Conservation (phyloP, 2,113 vertebrate species). For the Geococcyx californianus region DNA sequence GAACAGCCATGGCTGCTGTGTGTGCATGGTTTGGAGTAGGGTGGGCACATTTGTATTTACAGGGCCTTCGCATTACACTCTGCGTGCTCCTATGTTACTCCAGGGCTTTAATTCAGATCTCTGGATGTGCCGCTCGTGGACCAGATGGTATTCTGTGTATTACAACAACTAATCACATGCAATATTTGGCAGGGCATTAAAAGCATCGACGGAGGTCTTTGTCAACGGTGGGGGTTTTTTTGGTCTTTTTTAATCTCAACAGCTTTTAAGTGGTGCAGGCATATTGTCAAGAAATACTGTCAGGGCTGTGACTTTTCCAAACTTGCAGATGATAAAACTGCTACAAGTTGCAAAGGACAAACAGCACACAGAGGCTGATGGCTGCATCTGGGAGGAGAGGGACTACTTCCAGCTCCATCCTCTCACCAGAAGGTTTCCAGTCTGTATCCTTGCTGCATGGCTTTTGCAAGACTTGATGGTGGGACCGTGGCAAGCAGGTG, state of each 20-base stretch:
- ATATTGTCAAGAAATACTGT: not conserved
- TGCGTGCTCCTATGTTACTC: not conserved
- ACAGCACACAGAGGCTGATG: not conserved
- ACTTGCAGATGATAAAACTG: not conserved
- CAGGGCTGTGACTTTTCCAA: conserved; percentile 1
- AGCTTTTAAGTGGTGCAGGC: conserved; percentile 22
- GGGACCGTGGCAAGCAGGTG: not conserved
- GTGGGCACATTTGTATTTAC: not conserved
- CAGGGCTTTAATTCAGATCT: not conserved
- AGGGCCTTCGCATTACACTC: not conserved
- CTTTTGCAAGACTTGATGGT: not conserved
- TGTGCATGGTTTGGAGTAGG: not conserved
- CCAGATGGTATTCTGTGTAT: not conserved
- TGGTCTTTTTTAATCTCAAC: not conserved
- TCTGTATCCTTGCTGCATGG: not conserved
- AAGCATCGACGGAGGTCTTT: conserved; percentile 19
- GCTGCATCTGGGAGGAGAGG: not conserved
- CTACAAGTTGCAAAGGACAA: not conserved
- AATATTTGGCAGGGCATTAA: conserved; percentile 33
- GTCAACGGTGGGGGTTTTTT: not conserved
- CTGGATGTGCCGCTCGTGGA: rapidly evolving
- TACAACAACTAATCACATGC: conserved; percentile 18
- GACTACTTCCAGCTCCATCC: not conserved
- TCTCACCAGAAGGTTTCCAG: not conserved
- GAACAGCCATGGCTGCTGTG: rapidly evolving